Base-by-base conservation (phyloP, 2,797 vertebrate genomes). In the Rhynchotus rufescens region DNA sequence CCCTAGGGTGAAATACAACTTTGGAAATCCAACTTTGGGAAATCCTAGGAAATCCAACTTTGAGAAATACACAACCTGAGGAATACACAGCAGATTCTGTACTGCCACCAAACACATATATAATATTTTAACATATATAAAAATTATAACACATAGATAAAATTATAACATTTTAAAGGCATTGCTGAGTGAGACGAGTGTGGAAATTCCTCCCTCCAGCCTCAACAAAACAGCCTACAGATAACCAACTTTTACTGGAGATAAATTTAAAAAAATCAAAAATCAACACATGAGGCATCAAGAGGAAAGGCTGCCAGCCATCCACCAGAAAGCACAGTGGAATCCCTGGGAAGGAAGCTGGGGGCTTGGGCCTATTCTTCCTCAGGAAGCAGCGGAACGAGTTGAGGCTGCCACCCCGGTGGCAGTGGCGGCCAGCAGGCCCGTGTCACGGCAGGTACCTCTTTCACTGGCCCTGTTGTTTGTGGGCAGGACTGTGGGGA, bases 131-230 rank as follows among this genome's bases (percentile, higher is more conserved):
- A n/a, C n/a, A n/a, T n/a, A n/a, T n/a, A n/a, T n/a, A n/a, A n/a
- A n/a, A n/a, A n/a, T n/a, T n/a, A n/a, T n/a, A n/a, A n/a, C n/a
- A n/a, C n/a, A n/a, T n/a, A n/a, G n/a, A n/a, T n/a, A n/a, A n/a
- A n/a, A n/a, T n/a, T n/a, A n/a, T n/a, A n/a, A 9, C 26, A 15
- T 25, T 52, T 88, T 88, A 72, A 93, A 88, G 14, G 62, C 42
- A 64, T 7, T 65, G 16, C 54, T 77, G 59, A 90, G 57, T 34
- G 66, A 89, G 36, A 36, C 49, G 38, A 89, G 22, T 26, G 54
- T 83, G 73, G 36, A 92, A 95, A 91, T 93, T 88, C 23, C 13
- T 86, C 73, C 90, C 92, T 93, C 69, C 5, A n/a, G 59, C n/a
- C 79, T 91, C 69, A 86, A 92, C 49, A 92, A 68, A 81, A 9